Percentiles rank a stretch among this genome's conserved stretches.
Conservation (phyloP, 2,113 vertebrate species). For the Cynopterus brachyotis region DNA sequence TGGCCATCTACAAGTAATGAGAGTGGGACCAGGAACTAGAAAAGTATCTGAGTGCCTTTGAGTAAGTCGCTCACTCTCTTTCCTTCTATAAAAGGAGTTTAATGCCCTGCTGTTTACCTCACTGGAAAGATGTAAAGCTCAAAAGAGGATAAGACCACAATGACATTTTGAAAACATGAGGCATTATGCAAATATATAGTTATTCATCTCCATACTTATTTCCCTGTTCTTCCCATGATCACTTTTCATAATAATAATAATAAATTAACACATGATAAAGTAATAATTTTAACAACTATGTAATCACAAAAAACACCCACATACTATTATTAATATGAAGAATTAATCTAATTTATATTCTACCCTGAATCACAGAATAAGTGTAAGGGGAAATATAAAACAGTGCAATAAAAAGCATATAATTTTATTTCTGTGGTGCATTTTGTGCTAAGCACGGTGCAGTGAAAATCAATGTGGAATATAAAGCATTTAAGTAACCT, state of each 20-base stretch:
- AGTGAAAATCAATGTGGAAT: background rate
- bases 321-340: background rate
- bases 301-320: background rate
- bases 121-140: background rate
- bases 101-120: background rate
- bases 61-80: background rate
- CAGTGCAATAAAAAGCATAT: background rate
- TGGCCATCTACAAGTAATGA: background rate
- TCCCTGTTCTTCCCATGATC: background rate
- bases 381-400: conserved; percentile 6
- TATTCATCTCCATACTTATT: background rate
- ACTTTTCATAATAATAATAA: conserved; percentile 34
- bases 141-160: background rate
- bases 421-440: conserved; percentile 31
- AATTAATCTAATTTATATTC: conserved; percentile 1
- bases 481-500: background rate
- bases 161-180: background rate
- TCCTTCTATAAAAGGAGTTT: background rate
- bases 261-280: background rate
- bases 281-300: background rate
- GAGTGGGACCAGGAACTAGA: background rate
- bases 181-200: background rate
- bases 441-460: background rate
- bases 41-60: background rate
- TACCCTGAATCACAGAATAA: background rate